Evolutionary conservation across 2,888 invertebrate genomes (phyloP).

Genomic region (Caenorhabditis afra): DNA sequence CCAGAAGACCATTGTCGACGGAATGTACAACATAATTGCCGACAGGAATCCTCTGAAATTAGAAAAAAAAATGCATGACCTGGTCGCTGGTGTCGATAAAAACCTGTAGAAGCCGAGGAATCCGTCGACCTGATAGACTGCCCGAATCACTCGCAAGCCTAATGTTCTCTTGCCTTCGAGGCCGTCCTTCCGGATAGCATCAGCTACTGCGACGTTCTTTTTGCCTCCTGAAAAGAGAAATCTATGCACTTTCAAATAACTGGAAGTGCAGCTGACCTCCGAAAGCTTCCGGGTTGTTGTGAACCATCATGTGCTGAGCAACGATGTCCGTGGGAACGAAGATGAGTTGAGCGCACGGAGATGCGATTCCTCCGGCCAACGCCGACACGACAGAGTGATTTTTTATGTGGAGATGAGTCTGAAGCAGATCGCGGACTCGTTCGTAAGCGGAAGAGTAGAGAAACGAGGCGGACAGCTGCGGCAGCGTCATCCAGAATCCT

Average conservation of each 20-base stretch:
- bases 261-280: slow-evolving; percentile 42
- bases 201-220: slow-evolving; percentile 73
- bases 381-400: slow-evolving; percentile 71
- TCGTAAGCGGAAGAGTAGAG: slow-evolving; percentile 78
- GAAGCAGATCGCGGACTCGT: slow-evolving; percentile 73
- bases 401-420: slow-evolving; percentile 66
- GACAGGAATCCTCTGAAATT: slow-evolving; percentile 75
- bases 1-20: slow-evolving; percentile 80
- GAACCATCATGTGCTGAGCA: slow-evolving; percentile 79
- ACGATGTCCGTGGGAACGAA: slow-evolving; percentile 80
- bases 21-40: slow-evolving; percentile 77
- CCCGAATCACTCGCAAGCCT: slow-evolving; percentile 76
- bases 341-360: slow-evolving; percentile 74
- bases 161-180: slow-evolving; percentile 71
- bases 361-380: slow-evolving; percentile 73
- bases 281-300: slow-evolving; percentile 69
- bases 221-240: slow-evolving; percentile 61
- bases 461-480: slow-evolving; percentile 78
- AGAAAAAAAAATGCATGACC: too few species aligned
- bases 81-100: too few species aligned
- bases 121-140: slow-evolving; percentile 78
- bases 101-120: slow-evolving; percentile 77
- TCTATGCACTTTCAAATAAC: too few species aligned
- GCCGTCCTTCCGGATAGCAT: slow-evolving; percentile 71
- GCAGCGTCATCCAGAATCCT: slow-evolving; percentile 80